Conservation (phyloP, 2,113 vertebrate genomes). For the Chlorodrepanis virens region DNA sequence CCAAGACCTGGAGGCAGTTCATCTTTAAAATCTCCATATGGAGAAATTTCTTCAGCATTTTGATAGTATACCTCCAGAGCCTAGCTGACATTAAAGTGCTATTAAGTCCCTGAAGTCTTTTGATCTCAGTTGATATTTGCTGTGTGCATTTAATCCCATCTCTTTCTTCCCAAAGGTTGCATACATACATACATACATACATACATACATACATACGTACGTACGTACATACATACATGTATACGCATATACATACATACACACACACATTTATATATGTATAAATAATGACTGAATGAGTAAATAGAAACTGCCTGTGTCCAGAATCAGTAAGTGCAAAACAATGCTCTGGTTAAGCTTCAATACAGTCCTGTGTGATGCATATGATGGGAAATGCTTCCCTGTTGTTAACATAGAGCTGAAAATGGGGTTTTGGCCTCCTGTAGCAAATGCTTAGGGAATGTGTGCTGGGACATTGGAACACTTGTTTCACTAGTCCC, state of each 20-base stretch:
- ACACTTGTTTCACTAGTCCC: not conserved
- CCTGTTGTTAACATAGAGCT: not conserved
- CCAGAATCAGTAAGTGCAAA: not conserved
- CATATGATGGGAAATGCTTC: not conserved
- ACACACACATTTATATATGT: too few relatives aligned
- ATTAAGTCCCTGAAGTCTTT: not conserved
- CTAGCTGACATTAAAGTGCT: not conserved
- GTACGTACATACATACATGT: accelerated
- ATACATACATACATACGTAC: accelerated
- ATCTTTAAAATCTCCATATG: not conserved
- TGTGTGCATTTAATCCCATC: not conserved
- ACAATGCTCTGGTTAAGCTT: not conserved
- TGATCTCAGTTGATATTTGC: not conserved
- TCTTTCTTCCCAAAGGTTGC: not conserved
- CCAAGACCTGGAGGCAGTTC: not conserved
- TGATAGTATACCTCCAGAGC: not conserved
- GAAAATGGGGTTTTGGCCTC: not conserved
- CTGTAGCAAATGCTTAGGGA: not conserved
- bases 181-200: not conserved
- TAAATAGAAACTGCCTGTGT: not conserved
- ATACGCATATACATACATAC: too few relatives aligned
- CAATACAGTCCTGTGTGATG: not conserved
- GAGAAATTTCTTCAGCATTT: not conserved
- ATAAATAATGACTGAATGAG: not conserved
- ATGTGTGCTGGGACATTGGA: not conserved